phyloP scores from a whole-genome alignment of 2,888 invertebrate species.

The Sepioteuthis lessoniana region DNA sequence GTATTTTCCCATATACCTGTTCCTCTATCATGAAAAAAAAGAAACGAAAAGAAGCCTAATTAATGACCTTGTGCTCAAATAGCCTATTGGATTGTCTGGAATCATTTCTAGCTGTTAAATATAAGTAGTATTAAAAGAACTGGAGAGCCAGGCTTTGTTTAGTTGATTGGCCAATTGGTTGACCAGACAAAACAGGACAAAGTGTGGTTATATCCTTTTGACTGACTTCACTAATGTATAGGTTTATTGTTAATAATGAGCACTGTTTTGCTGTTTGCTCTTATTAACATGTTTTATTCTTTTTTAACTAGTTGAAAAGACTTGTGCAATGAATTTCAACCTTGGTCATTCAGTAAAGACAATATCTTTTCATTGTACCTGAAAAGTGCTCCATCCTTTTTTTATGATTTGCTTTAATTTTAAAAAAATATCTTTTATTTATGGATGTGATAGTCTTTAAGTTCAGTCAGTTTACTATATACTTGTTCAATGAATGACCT shows the following conservation, averaged over 20 bases:
- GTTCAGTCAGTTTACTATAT: no score
- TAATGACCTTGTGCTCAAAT: slow-evolving; percentile 11
- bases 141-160: neutral
- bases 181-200: slow-evolving; percentile 16
- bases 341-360: neutral
- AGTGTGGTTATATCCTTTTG: slow-evolving; percentile 4
- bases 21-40: neutral
- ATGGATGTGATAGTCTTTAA: no score
- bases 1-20: no score
- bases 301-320: neutral
- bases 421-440: no score
- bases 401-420: no score
- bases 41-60: neutral
- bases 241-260: neutral
- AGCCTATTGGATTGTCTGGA: neutral
- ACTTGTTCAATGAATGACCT: no score
- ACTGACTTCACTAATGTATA: neutral
- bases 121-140: no score
- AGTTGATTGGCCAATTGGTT: neutral
- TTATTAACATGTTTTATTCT: neutral
- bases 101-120: slow-evolving; percentile 2
- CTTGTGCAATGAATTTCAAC: neutral
- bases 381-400: no score
- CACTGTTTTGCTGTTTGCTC: neutral
- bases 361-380: no score